phyloP scores from a whole-genome alignment of 2,113 vertebrate species.

The Anas platyrhynchos region DNA sequence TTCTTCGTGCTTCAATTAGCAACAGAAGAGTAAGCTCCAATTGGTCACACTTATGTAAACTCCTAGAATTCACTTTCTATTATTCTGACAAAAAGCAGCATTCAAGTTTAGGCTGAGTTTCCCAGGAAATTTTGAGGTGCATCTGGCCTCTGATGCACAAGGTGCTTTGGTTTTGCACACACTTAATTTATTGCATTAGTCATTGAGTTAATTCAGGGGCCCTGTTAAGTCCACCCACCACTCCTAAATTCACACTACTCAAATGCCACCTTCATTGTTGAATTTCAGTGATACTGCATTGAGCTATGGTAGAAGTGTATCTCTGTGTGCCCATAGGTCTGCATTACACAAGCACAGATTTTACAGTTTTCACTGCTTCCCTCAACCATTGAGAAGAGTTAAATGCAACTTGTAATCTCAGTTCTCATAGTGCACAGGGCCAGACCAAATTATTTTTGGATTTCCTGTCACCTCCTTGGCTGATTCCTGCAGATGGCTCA shows the following conservation, averaged over 20 bases:
- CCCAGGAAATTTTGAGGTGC: constrained; percentile 32
- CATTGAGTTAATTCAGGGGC: constrained; percentile 22
- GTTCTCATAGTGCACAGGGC: neutral
- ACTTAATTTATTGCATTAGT: constrained; percentile 39
- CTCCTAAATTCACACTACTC: neutral
- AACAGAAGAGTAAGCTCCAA: constrained; percentile 61
- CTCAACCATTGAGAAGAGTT: neutral
- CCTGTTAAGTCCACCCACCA: neutral
- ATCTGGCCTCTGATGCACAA: constrained; percentile 30
- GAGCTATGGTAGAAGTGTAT: neutral
- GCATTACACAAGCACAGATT: neutral
- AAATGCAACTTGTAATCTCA: constrained; percentile 37
- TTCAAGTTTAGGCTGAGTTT: constrained; percentile 28
- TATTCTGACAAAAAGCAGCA: constrained; percentile 59
- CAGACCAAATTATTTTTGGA: constrained; percentile 76
- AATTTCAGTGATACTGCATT: neutral
- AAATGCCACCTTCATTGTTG: neutral
- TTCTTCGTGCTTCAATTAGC: constrained; percentile 65
- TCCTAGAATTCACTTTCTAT: constrained; percentile 48
- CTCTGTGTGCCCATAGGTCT: neutral
- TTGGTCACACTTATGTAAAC: constrained; percentile 71
- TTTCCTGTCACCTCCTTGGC: constrained; percentile 75
- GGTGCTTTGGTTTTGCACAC: constrained; percentile 44
- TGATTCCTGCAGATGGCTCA: constrained; percentile 72
- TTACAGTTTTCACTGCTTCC: constrained; percentile 22